Evolutionary conservation across 1,140 invertebrate genomes (phyloP), one percentile per base, ranked within the genome.

Genomic region (Bathynomus jamesi): DNA sequence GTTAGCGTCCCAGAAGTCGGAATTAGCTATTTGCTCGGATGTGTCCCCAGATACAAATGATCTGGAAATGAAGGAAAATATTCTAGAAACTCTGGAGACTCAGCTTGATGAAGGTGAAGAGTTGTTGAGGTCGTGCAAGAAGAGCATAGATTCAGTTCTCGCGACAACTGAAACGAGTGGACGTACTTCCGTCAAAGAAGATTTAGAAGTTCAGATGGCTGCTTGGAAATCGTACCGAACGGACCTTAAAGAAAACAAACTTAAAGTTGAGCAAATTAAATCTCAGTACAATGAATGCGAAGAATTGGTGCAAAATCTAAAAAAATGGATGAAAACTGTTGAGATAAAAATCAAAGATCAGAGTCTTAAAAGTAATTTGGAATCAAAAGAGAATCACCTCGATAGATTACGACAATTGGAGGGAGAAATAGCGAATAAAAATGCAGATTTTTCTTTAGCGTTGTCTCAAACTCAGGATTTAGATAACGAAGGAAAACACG

Each of bases 291-390:
- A 89, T 53, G 88, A 92, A 79, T 92, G 93, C 73, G 89, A 93
- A 79, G 86, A 87, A 27, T 85, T 89, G 3, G 85, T 94, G 40
- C 89, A 94, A 69, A 84, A 84, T 73, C 82, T 96, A 1, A 89
- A 90, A 77, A 83, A 85, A 61, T 98, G 94, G 94, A 83, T 94
- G 17, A 91, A 92, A 79, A 85, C 89, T 53, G 90, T 91, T 79
- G 94, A 97, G 84, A 84, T 85, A 24, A 87, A 91, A 80, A 85
- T 95, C 0, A 93, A 93, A 82, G 94, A 97, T 81, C 91, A 94
- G 82, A 92, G 91, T 76, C 84, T 97, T 4, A 94, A 93, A 80
- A 93, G 88, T 79, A 92, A 89, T 5, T 86, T 92, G 24, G 89
- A 91, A 72, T 87, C 92, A 0, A 98, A 98, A 81, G 83, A 88